A percentile compares a stretch with the other conserved stretches of the same genome.
phyloP scores from a whole-genome alignment of 2,888 invertebrate genomes.

The Limnephilus lunatus region DNA sequence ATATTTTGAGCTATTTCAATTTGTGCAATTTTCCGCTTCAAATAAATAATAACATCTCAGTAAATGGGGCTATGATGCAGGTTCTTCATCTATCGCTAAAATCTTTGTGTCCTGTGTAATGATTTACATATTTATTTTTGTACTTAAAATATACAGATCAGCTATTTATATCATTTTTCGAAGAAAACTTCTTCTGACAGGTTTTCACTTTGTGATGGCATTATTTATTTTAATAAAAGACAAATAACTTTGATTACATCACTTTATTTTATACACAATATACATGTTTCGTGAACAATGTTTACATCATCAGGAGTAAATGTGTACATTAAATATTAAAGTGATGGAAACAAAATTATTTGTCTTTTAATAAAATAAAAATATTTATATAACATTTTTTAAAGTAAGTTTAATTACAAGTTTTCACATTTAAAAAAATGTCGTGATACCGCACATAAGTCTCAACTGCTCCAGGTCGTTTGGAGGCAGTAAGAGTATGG shows the following conservation, averaged over 20 bases:
- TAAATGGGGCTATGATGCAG: not conserved
- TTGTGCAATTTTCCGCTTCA: not conserved
- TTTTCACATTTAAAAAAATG: not conserved
- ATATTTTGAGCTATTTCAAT: constrained; percentile 10
- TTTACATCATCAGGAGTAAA: too few relatives aligned
- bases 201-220: too few relatives aligned
- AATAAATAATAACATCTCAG: not conserved
- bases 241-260: too few relatives aligned
- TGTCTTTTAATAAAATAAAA: too few relatives aligned
- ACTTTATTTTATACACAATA: too few relatives aligned
- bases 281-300: too few relatives aligned
- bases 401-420: too few relatives aligned
- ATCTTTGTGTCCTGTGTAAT: not conserved
- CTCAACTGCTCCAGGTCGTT: not conserved
- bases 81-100: not conserved
- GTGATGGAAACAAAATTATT: too few relatives aligned
- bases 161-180: not conserved
- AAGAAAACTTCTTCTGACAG: too few relatives aligned
- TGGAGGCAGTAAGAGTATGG: not conserved
- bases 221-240: too few relatives aligned
- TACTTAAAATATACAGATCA: not conserved
- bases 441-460: not conserved
- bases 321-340: too few relatives aligned
- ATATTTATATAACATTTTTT: not conserved
- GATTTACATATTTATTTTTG: not conserved